These are phyloP conservation scores for Nysson spinosus DNA, from an alignment of 2,888 invertebrate species.

Conservation along the genomic window DNA sequence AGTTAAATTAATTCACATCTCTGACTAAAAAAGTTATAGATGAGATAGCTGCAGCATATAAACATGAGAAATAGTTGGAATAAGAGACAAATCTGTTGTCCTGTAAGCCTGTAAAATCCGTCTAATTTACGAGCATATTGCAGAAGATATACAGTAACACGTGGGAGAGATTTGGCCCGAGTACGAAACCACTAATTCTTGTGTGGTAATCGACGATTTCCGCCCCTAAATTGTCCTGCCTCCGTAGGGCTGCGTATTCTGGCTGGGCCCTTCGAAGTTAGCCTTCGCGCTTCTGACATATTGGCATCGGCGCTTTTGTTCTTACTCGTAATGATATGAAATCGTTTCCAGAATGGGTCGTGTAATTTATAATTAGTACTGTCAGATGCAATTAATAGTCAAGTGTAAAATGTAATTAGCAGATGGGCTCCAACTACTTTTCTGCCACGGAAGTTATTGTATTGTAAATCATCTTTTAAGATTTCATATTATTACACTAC, in stretches of 20 bases:
- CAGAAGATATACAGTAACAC: constrained; percentile 49
- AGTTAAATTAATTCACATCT: too few relatives aligned
- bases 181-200: constrained; percentile 68
- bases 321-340: too few relatives aligned
- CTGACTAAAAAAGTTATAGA: too few relatives aligned
- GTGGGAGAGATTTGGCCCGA: constrained; percentile 55
- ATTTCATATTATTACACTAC: too few relatives aligned
- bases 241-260: constrained; percentile 4
- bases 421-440: too few relatives aligned
- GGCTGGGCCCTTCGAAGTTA: constrained; percentile 27
- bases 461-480: too few relatives aligned
- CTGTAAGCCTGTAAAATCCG: constrained; percentile 52
- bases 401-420: too few relatives aligned
- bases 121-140: constrained; percentile 57
- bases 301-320: constrained; percentile 49
- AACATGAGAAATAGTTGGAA: constrained; percentile 6
- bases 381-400: too few relatives aligned
- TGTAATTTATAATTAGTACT: too few relatives aligned
- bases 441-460: too few relatives aligned
- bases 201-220: constrained; percentile 69
- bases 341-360: too few relatives aligned
- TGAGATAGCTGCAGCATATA: too few relatives aligned
- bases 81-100: constrained; percentile 49
- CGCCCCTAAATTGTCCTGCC: constrained; percentile 59
- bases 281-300: constrained; percentile 27